Percentiles rank a stretch among this genome's conserved stretches.
These are phyloP conservation scores for Pogonomyrmex californicus DNA, from an alignment of 1,140 invertebrate genomes.

Conservation along the genomic window DNA sequence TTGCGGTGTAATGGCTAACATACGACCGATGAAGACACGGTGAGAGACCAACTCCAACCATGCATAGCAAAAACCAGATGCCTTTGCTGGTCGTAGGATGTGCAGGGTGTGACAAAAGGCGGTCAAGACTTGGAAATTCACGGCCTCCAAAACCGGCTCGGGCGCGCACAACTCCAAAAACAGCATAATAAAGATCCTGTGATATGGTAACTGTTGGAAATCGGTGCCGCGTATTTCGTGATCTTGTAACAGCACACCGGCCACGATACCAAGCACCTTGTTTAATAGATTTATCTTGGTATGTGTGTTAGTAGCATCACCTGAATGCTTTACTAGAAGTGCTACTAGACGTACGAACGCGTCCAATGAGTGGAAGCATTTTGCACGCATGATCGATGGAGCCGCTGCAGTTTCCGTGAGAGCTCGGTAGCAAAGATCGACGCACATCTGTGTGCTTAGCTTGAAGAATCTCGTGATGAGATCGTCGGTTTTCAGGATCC, in stretches of 20 bases:
- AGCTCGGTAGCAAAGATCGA: constrained; percentile 96
- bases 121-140: constrained; percentile 96
- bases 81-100: constrained; percentile 96
- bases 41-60: constrained; percentile 99
- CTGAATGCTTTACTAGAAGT: constrained; percentile 98
- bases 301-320: constrained; percentile 94
- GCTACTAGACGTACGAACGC: constrained; percentile 98
- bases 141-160: constrained; percentile 96
- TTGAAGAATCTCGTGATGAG: constrained; percentile 99
- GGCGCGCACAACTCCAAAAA: constrained; percentile 98
- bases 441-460: constrained; percentile 98
- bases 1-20: constrained; percentile 95
- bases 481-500: constrained; percentile 99
- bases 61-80: constrained; percentile 98
- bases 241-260: constrained; percentile 97
- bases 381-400: constrained; percentile 91
- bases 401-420: constrained; percentile 88
- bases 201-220: constrained; percentile 99
- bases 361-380: constrained; percentile 98
- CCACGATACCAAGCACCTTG: constrained; percentile 98
- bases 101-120: constrained; percentile 97
- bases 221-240: constrained; percentile 95
- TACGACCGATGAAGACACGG: constrained; percentile 97
- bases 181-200: constrained; percentile 98
- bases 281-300: constrained; percentile 99